Conservation (phyloP, 35 echinoderm and acorn worm genomes). For the Nesometra sesokonis region DNA sequence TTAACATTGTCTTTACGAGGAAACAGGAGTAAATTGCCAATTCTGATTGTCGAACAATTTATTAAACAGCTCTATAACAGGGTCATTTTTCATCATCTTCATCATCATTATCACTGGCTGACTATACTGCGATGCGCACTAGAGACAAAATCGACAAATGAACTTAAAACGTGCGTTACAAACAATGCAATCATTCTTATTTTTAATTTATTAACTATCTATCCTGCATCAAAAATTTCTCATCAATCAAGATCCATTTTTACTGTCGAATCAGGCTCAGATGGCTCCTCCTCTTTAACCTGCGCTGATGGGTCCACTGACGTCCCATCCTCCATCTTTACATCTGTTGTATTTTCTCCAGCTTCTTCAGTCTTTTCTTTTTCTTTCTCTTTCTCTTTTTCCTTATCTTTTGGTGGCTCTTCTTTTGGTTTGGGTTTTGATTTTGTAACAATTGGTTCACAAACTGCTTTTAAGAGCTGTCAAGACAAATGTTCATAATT, state of each 20-base stretch:
- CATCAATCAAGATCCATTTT: neutral
- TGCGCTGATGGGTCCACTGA: neutral
- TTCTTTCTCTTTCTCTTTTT: constrained; percentile 37
- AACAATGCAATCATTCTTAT: no score
- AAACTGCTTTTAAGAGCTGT: constrained; percentile 47
- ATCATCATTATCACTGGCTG: no score
- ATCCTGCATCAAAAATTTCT: no score
- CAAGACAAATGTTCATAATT: neutral
- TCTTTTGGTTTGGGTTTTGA: constrained; percentile 93
- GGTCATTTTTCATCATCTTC: no score
- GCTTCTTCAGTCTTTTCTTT: neutral
- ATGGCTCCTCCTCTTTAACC: neutral
- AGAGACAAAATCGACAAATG: no score
- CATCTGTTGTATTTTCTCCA: neutral
- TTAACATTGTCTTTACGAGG: no score
- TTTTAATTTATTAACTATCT: no score
- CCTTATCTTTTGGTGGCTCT: constrained; percentile 77
- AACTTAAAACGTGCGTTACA: no score
- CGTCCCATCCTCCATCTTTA: neutral
- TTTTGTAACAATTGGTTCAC: constrained; percentile 69
- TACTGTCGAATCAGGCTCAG: neutral
- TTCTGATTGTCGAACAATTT: no score
- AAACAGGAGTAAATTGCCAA: no score
- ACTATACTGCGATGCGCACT: no score
- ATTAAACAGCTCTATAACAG: no score